Base-by-base conservation (phyloP, 2,797 vertebrate genomes). In the Melanotaenia parkinsoni region DNA sequence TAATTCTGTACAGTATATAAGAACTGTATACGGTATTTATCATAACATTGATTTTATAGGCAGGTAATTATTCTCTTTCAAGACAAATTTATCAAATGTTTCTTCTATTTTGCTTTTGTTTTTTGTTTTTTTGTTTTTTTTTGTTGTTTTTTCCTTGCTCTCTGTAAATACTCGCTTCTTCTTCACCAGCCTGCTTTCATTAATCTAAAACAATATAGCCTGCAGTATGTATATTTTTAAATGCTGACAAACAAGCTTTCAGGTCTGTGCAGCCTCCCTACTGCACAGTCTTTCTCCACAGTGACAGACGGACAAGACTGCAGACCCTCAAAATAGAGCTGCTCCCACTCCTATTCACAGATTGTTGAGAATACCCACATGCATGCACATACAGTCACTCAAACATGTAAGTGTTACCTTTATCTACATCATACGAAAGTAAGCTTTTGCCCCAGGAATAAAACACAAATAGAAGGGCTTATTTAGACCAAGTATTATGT, bases 291-390 rank as follows among this genome's bases (percentile, higher is more conserved):
- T 66, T 65, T 50, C 58, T 51, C 58, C 84, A 77, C 76, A 72
- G 53, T 80, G 83, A 77, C 78, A 74, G 80, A 73, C 56, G 35
- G 81, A 80, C 74, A 61, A 47, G 72, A 63, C 69, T 74, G 68
- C 75, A 76, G 74, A 78, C 71, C 26, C 67, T 79, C 63, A 68
- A 83, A 89, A 87, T 84, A 84, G 77, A 85, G 76, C 75, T 84
- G 74, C 77, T 85, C 72, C 79, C 63, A 47, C 43, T 47, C 18
- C 18, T 74, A 77, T 81, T 84, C 86, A 86, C 63, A 79, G 60
- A 67, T 45, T 63, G 77, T 72, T 63, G 33, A 59, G 28, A 26
- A 14, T 62, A 24, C 26, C n/a, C 33, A 53, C 57, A 43, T n/a
- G 9, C 59, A 54, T 24, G 5, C 33, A 35, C 38, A 22, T 60